Conservation (phyloP, 30 jellyfish, hydroid and myxozoan genomes). For the Sanderia malayensis region DNA sequence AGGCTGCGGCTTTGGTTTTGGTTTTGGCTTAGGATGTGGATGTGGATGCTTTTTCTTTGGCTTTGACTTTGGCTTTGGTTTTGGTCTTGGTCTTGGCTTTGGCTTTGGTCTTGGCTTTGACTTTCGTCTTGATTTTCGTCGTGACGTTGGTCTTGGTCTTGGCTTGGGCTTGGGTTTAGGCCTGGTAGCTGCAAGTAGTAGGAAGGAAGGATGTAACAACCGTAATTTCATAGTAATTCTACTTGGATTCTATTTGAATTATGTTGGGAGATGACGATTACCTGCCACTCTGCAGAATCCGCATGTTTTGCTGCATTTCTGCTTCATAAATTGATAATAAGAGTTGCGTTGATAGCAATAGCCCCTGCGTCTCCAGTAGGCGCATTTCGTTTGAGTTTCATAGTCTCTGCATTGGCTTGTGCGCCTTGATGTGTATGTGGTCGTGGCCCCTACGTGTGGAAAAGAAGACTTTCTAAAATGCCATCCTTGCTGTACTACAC, state of each 20-base stretch:
- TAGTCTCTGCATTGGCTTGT: background rate
- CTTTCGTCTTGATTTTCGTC: background rate
- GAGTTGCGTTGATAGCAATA: background rate
- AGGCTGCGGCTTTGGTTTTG: conserved; percentile 2
- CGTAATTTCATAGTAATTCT: too few species aligned
- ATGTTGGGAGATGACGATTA: too few species aligned
- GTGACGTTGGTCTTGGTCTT: background rate
- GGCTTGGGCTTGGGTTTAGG: too few species aligned
- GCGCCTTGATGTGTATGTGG: too few species aligned
- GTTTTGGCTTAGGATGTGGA: conserved; percentile 3
- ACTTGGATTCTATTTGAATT: too few species aligned
- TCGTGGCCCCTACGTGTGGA: too few species aligned
- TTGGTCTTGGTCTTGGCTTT: conserved; percentile 7
- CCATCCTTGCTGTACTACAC: too few species aligned
- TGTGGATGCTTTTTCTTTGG: background rate
- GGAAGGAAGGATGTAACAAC: too few species aligned
- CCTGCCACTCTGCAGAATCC: conserved; percentile 6
- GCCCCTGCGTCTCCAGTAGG: background rate
- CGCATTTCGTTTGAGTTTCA: conserved; percentile 1
- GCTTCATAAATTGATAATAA: background rate
- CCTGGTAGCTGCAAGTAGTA: too few species aligned
- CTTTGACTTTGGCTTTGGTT: conserved; percentile 3
- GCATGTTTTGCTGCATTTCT: background rate
- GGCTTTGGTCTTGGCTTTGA: conserved; percentile 9
- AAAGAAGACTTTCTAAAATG: too few species aligned